A percentile compares a stretch with the other conserved stretches of the same genome.
Evolutionary conservation across 2,888 invertebrate species (phyloP).

Genomic region (Pandemis corylana): DNA sequence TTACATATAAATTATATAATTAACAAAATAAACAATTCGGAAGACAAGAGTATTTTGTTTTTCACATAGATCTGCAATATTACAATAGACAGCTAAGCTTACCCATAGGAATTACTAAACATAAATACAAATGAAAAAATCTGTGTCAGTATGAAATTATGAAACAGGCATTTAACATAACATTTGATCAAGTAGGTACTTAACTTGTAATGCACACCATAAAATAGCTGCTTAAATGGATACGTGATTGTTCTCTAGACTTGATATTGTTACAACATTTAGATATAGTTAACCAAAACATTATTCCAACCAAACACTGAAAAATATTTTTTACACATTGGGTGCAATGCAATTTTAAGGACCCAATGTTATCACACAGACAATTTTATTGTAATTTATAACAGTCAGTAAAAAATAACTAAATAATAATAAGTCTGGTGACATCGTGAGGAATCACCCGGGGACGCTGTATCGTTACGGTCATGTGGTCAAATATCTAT

Average conservation of each 20-base stretch:
- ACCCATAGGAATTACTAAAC: background rate
- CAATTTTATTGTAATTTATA: too few species aligned
- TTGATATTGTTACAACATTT: background rate
- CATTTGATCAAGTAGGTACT: background rate
- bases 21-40: constrained; percentile 50
- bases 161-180: background rate
- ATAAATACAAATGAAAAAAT: background rate
- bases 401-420: too few species aligned
- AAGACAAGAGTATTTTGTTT: constrained; percentile 55
- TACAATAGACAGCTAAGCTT: background rate
- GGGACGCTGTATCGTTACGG: too few species aligned
- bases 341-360: too few species aligned
- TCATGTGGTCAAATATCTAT: too few species aligned
- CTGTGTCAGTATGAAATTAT: background rate
- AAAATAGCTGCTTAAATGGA: background rate
- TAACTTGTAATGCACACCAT: background rate
- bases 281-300: background rate
- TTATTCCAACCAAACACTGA: background rate
- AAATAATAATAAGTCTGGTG: too few species aligned
- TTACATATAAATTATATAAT: constrained; percentile 12
- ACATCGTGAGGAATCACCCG: too few species aligned
- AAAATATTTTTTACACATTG: too few species aligned
- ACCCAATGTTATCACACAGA: too few species aligned
- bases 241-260: background rate
- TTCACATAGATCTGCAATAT: constrained; percentile 32